A percentile compares a stretch with the other conserved stretches of the same genome.
These are phyloP conservation scores for Anser brachyrhynchus DNA, from an alignment of 2,113 vertebrate species.

Conservation along the genomic window DNA sequence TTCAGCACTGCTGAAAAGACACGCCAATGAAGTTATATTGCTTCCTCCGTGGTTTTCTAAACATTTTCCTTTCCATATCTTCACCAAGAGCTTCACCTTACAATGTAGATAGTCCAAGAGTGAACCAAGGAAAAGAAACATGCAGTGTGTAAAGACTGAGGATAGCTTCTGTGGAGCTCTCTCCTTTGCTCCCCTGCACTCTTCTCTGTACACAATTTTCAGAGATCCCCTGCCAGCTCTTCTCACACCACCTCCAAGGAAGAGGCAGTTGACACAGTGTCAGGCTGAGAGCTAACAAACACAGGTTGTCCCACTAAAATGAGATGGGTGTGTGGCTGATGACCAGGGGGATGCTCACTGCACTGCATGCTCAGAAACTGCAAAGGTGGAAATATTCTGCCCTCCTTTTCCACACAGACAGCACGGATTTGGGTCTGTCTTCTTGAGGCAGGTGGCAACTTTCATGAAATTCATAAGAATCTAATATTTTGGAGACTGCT, in stretches of 20 bases:
- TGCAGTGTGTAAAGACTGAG: not conserved
- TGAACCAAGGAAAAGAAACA: not conserved
- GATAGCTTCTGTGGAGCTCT: not conserved
- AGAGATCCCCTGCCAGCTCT: accelerated
- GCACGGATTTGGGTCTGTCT: not conserved
- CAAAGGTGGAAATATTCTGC: not conserved
- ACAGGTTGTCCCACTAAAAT: not conserved
- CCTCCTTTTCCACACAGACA: not conserved
- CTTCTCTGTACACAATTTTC: not conserved
- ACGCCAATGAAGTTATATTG: not conserved
- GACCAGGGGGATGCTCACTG: accelerated
- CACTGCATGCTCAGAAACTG: accelerated
- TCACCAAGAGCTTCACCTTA: not conserved
- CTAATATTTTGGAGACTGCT: not conserved
- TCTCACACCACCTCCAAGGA: not conserved
- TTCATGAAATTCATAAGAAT: not conserved
- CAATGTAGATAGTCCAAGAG: not conserved
- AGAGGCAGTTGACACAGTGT: not conserved
- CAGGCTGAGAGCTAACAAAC: not conserved
- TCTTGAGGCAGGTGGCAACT: not conserved
- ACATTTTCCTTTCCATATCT: not conserved
- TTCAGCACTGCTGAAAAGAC: not conserved
- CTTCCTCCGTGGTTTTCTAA: not conserved
- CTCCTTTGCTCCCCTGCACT: not conserved
- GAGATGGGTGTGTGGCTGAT: not conserved